Base-by-base conservation (phyloP, 2,888 invertebrate genomes). In the Crocallis elinguaria region DNA sequence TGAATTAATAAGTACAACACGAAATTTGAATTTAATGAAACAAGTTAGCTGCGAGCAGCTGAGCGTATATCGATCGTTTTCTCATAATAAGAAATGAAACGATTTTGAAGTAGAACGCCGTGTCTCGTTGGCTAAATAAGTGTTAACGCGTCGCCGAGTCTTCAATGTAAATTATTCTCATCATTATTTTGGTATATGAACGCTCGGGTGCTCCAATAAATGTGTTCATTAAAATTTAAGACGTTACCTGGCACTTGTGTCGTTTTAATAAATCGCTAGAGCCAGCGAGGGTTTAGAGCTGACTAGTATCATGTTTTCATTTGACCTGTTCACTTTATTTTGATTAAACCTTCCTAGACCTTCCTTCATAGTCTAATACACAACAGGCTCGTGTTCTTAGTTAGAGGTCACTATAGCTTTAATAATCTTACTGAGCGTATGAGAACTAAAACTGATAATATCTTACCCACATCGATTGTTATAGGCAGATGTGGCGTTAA, bases 21-120 rank as follows among this genome's bases (percentile, higher is more conserved):
- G 86, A 89, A 92, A 92, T 92, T 91, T 92, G 90, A 92, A 92
- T 92, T 91, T 92, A 92, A 92, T 92, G 91, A 92, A 91, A 92
- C 91, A 92, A 92, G 86, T 92, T 92, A 77, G 82, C 76, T 71
- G 78, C 67, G 67, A 84, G 72, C 88, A 86, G 89, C 89, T 88
- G 90, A 88, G 84, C 78, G 79, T 67, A 69, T 84, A 88, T 89
- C 79, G 90, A 90, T 90, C 82, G 60, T 65, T 60, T 67, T 65
- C 72, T 77, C 77, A 75, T 79, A 79, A 81, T 82, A 83, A 81
- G 61, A 73, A 69, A 60, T 57, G 61, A 61, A 65, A 63, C 54
- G 62, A 55, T 60, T 64, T 49, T 42, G 30, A 23, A 49, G 30
- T 27, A 57, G 49, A 49, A 49, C 45, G 56, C 39, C 49, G 53